Base-by-base conservation (phyloP, 2,113 vertebrate genomes). In the Larimichthys crocea region DNA sequence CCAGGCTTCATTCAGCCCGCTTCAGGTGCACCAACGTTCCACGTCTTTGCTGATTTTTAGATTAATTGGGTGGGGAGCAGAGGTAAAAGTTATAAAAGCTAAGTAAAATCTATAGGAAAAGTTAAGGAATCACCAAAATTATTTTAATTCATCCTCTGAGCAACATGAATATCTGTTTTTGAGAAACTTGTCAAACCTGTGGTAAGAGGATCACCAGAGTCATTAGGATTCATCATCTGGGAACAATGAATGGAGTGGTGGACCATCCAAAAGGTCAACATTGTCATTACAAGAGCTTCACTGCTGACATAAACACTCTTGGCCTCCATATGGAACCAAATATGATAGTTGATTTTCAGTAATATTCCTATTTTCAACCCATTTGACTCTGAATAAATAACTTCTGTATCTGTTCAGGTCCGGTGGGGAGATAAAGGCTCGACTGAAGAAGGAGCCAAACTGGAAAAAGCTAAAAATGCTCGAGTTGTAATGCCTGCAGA, bases 371-470 rank as follows among this genome's bases (percentile, higher is more conserved):
- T 53, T 61, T 20, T n/a, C 24, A 46, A 62, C 3, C 11, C 1
- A 2, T 42, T 9, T 70, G 4, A 50, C 29, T 49, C 17, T 10
- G 19, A 55, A 46, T n/a, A 19, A 48, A 22, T 31, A 20, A 0
- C 1, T 11, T 65, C 26, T 81, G 7, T 62, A 42, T 72, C 56
- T 86, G 10, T 86, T 9, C 91, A 99, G 98, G 98, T 99, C 53
- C 97, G 97, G 15, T 99, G 98, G 98, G 98, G 98, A 60, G 98
- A 99, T 74, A 99, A 96, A 80, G 98, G 98, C 40, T 99, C 98
- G 4, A 99, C 98, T 0, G 98, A 99, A 90, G 98, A 99, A 93
- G 98, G 98, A 0, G 97, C 98, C 31, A 99, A 99, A 87, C 46
- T 99, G 80, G 98, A 99, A 92, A 98, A 98, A 74, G 97, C 98